These are phyloP conservation scores for Lordiphosa stackelbergi DNA, from an alignment of 1,140 invertebrate genomes.

Conservation along the genomic window DNA sequence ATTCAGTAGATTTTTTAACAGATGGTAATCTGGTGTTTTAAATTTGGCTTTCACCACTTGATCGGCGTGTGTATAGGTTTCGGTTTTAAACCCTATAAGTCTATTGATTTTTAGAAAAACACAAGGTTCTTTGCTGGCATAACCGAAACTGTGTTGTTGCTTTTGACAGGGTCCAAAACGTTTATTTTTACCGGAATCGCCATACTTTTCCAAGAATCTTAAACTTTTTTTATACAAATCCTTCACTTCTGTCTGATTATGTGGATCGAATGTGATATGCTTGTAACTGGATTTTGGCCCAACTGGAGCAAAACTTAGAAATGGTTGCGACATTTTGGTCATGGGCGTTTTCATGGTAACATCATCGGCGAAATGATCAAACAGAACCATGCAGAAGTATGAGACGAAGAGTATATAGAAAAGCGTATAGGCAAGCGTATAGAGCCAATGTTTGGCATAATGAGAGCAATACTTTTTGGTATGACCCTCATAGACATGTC, in stretches of 20 bases:
- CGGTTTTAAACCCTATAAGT: slow-evolving; percentile 39
- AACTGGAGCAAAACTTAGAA: slow-evolving; percentile 20
- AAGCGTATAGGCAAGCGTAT: not conserved
- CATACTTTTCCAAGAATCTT: slow-evolving; percentile 16
- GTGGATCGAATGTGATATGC: slow-evolving; percentile 19
- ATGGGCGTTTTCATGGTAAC: not conserved
- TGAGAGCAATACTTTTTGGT: slow-evolving; percentile 1
- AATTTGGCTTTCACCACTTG: slow-evolving; percentile 9
- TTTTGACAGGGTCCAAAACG: slow-evolving; percentile 38
- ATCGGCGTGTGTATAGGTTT: slow-evolving; percentile 9
- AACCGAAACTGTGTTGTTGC: slow-evolving; percentile 24
- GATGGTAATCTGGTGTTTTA: not conserved
- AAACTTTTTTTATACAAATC: not conserved
- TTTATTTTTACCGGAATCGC: not conserved
- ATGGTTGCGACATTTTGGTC: slow-evolving; percentile 17
- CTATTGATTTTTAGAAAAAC: slow-evolving; percentile 56
- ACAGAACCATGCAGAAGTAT: slow-evolving; percentile 9
- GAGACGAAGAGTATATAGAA: slow-evolving; percentile 13
- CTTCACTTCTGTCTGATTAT: slow-evolving; percentile 2
- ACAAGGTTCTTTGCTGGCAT: slow-evolving; percentile 28
- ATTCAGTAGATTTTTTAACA: slow-evolving; percentile 9
- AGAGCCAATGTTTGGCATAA: slow-evolving; percentile 5
- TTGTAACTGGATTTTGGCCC: not conserved
- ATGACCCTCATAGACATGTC: slow-evolving; percentile 1
- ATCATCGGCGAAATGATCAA: slow-evolving; percentile 8